Conservation (phyloP, 1,140 invertebrate genomes). For the Heliconius congener region DNA sequence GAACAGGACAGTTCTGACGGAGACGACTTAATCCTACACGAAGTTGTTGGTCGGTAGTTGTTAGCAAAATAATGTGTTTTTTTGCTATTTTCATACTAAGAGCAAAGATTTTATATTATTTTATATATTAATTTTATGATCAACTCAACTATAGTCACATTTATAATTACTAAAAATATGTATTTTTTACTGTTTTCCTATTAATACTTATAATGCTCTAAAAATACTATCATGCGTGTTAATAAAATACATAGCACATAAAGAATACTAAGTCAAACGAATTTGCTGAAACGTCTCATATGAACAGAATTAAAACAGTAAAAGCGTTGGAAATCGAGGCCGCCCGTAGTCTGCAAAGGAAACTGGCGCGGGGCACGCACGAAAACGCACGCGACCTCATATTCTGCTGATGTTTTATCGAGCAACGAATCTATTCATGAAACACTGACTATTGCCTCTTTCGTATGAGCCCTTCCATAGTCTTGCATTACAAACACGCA, state of each 20-base stretch:
- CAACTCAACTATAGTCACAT: too few species aligned
- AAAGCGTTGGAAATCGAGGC: constrained; percentile 35
- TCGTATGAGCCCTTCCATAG: not conserved
- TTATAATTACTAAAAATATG: too few species aligned
- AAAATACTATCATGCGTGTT: not conserved
- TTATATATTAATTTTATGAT: too few species aligned
- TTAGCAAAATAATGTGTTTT: not conserved
- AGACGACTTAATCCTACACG: constrained; percentile 19
- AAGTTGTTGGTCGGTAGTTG: not conserved
- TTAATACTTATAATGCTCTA: not conserved
- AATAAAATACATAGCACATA: constrained; percentile 17
- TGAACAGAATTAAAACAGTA: constrained; percentile 32
- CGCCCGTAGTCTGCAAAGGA: constrained; percentile 34
- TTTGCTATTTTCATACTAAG: not conserved
- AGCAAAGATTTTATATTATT: too few species aligned
- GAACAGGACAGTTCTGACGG: constrained; percentile 11
- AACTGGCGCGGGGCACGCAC: constrained; percentile 38
- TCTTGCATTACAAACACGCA: not conserved
- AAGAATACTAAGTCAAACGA: constrained; percentile 17
- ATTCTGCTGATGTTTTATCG: constrained; percentile 24
- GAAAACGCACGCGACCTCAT: constrained; percentile 33
- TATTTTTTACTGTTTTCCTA: too few species aligned
- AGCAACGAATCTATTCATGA: not conserved
- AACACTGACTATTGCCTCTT: constrained; percentile 16
- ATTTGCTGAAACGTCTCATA: constrained; percentile 31